Percentiles rank a stretch among this genome's conserved stretches.
Conservation (phyloP, 23 tunicate genomes). For the Oikopleura dioica region DNA sequence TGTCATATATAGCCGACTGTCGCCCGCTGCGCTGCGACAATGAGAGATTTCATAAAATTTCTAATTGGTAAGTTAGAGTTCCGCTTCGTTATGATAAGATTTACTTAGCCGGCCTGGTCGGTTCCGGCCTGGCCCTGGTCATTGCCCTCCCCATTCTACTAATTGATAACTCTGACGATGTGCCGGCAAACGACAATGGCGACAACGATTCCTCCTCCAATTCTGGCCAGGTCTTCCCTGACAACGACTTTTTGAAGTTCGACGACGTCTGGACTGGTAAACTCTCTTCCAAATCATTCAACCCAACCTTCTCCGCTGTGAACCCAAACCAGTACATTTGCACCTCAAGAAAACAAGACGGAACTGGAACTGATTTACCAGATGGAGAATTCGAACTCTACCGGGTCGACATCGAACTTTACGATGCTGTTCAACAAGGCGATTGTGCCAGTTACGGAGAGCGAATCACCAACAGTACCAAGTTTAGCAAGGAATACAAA, state of each 20-base stretch:
- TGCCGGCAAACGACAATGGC: not conserved
- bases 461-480: too few relatives aligned
- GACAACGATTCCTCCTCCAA: too few relatives aligned
- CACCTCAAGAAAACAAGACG: not conserved
- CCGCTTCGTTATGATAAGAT: too few relatives aligned
- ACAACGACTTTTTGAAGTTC: not conserved
- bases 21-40: not conserved
- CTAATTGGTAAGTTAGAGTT: too few relatives aligned
- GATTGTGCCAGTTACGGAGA: too few relatives aligned
- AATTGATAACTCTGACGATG: not conserved
- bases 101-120: not conserved
- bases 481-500: too few relatives aligned
- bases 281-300: too few relatives aligned
- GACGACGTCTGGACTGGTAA: not conserved
- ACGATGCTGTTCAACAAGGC: too few relatives aligned
- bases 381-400: too few relatives aligned
- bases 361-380: not conserved
- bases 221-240: not conserved
- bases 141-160: not conserved
- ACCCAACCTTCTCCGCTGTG: too few relatives aligned
- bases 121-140: not conserved
- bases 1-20: too few relatives aligned
- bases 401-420: too few relatives aligned
- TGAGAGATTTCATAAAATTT: conserved; percentile 1
- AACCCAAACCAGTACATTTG: not conserved